Evolutionary conservation across 2,888 invertebrate species (phyloP).

Genomic region (Xestia rhomboidea): DNA sequence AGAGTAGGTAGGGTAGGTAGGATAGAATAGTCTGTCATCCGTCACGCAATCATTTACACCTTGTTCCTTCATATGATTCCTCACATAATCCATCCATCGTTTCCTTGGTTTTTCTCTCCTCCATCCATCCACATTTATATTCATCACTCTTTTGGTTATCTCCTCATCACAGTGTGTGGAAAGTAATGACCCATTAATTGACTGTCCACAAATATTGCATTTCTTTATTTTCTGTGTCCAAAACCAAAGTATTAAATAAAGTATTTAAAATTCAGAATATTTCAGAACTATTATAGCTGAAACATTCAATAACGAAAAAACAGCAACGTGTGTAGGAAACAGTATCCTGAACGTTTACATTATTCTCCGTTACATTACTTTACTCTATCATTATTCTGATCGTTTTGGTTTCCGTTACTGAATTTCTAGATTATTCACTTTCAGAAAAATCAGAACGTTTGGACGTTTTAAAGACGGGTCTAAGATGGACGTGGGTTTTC

Average conservation of each 20-base stretch:
- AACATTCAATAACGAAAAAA: background rate
- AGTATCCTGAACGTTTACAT: background rate
- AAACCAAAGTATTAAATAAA: too few species aligned
- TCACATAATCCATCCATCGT: too few species aligned
- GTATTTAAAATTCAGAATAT: too few species aligned
- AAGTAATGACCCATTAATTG: background rate
- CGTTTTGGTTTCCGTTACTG: background rate
- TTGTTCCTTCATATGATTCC: too few species aligned
- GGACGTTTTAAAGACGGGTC: background rate
- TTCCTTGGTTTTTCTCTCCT: too few species aligned
- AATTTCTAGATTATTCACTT: background rate
- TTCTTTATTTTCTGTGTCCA: background rate
- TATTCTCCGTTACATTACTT: too few species aligned
- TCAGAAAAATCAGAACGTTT: background rate
- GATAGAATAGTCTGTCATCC: too few species aligned
- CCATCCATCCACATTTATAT: too few species aligned
- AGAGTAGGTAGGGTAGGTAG: too few species aligned
- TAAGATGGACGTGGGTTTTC: constrained; percentile 3
- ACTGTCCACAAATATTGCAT: background rate
- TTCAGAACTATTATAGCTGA: background rate
- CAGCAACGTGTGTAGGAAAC: background rate
- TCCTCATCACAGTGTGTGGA: background rate
- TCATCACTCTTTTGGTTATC: too few species aligned
- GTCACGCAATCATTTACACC: too few species aligned
- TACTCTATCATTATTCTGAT: background rate